Evolutionary conservation across 1,140 invertebrate genomes (phyloP).

Genomic region (Anthonomus grandis): DNA sequence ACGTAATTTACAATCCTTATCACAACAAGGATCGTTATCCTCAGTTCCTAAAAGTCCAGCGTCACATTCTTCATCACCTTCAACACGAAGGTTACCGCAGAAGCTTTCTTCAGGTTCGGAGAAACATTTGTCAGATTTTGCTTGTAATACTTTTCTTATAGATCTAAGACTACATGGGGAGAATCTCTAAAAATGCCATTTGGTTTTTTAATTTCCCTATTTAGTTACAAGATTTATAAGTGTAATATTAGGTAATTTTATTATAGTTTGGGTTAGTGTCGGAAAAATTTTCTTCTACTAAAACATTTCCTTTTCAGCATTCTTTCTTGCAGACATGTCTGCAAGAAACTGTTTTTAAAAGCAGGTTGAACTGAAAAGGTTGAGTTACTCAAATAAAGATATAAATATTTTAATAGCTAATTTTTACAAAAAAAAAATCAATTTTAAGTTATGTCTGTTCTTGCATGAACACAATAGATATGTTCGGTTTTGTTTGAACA

Average conservation of each 20-base stretch:
- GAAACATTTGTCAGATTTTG: slow-evolving; percentile 89
- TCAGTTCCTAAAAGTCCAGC: slow-evolving; percentile 88
- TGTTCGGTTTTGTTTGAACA: no score
- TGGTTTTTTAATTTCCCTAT: no score
- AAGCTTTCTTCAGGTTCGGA: slow-evolving; percentile 92
- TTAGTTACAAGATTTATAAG: no score
- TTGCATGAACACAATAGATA: no score
- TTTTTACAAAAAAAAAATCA: no score
- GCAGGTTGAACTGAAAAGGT: no score
- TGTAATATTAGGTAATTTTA: background rate
- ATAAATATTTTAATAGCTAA: no score
- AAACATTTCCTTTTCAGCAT: no score
- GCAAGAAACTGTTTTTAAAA: no score
- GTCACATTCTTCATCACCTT: slow-evolving; percentile 93
- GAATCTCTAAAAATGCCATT: slow-evolving; percentile 74
- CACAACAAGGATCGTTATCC: slow-evolving; percentile 88
- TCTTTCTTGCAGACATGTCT: no score
- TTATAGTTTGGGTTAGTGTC: background rate
- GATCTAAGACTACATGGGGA: slow-evolving; percentile 90
- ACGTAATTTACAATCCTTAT: slow-evolving; percentile 86
- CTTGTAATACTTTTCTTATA: slow-evolving; percentile 87
- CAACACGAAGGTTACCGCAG: slow-evolving; percentile 89
- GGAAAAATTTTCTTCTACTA: background rate
- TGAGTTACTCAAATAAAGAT: no score
- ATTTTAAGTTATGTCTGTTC: no score